A percentile compares a stretch with the other conserved stretches of the same genome.
Evolutionary conservation across 2,888 invertebrate species (phyloP).

Genomic region (Gari tellinella): DNA sequence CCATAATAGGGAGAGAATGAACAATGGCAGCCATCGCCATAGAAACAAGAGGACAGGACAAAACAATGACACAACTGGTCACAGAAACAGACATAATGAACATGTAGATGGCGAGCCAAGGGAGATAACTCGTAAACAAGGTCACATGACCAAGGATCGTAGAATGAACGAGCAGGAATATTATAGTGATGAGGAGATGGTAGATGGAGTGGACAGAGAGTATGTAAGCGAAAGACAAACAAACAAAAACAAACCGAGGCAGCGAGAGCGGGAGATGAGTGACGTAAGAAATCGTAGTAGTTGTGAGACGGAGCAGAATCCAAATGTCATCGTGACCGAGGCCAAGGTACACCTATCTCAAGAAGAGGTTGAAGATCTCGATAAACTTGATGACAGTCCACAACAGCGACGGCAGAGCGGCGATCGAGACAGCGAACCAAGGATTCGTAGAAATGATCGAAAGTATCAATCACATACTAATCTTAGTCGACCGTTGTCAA

Average conservation of each 20-base stretch:
- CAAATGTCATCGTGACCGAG: constrained; percentile 49
- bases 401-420: neutral
- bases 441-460: constrained; percentile 11
- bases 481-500: constrained; percentile 10
- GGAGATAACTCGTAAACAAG: neutral
- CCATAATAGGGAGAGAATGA: too few species aligned
- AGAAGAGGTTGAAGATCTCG: constrained; percentile 33
- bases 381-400: neutral
- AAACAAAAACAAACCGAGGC: neutral
- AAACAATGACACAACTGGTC: too few species aligned
- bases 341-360: constrained; percentile 34
- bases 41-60: too few species aligned
- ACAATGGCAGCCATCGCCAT: too few species aligned
- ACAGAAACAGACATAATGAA: too few species aligned
- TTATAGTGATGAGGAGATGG: neutral
- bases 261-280: neutral
- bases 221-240: neutral
- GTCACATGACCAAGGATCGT: neutral
- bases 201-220: too few species aligned
- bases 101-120: too few species aligned
- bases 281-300: neutral
- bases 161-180: neutral
- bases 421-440: neutral
- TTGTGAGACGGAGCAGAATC: constrained; percentile 8
- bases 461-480: constrained; percentile 41